Evolutionary conservation across 2,113 vertebrate genomes (phyloP).

Genomic region (Apodemus sylvaticus): DNA sequence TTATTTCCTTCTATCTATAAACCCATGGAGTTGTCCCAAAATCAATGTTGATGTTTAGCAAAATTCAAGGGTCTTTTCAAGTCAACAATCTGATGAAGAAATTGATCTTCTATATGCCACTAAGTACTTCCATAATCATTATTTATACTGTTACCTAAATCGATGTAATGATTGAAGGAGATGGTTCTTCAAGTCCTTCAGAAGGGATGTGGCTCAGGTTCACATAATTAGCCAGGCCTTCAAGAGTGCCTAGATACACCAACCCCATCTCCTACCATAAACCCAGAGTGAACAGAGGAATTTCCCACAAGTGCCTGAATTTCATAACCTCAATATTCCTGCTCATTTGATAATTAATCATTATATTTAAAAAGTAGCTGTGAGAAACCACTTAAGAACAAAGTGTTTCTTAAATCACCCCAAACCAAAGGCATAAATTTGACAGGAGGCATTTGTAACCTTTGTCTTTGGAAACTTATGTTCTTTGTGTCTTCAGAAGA

Average conservation of each 20-base stretch:
- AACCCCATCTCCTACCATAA: background rate
- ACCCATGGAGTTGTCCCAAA: background rate
- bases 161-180: background rate
- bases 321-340: constrained; percentile 14
- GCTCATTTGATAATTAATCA: background rate
- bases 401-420: constrained; percentile 14
- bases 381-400: background rate
- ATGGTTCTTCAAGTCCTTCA: background rate
- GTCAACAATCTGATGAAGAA: constrained; percentile 6
- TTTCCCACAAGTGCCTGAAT: background rate
- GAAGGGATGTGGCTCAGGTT: constrained; percentile 20
- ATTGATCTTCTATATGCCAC: background rate
- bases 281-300: background rate
- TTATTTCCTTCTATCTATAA: background rate
- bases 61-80: background rate
- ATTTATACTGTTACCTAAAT: background rate
- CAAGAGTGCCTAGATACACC: background rate
- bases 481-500: background rate
- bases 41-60: background rate
- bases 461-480: constrained; percentile 10
- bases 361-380: constrained; percentile 14
- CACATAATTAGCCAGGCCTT: background rate
- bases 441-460: background rate
- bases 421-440: background rate
- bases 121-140: background rate